Conservation (phyloP, 2,888 invertebrate genomes). For the Nomada fucata region DNA sequence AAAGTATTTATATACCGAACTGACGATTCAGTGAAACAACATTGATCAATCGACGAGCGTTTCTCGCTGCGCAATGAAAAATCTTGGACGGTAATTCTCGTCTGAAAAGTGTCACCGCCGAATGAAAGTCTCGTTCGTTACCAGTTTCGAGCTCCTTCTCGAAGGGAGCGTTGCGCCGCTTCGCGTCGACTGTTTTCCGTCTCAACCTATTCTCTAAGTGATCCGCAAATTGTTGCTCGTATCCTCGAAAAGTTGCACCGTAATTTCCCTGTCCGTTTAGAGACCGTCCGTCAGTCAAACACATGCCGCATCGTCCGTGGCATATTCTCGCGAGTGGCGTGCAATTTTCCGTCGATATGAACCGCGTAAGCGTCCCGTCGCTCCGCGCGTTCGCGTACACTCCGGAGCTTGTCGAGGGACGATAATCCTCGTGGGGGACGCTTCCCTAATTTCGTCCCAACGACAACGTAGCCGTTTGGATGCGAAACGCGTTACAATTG, state of each 20-base stretch:
- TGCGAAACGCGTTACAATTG: constrained; percentile 52
- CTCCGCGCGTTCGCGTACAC: constrained; percentile 4
- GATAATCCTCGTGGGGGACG: constrained; percentile 63
- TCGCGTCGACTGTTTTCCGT: too few relatives aligned
- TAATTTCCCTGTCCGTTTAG: constrained; percentile 5
- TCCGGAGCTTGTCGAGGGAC: constrained; percentile 56
- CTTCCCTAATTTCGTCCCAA: constrained; percentile 57
- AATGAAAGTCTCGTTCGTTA: too few relatives aligned
- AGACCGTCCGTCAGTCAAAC: constrained; percentile 32
- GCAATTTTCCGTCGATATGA: constrained; percentile 59
- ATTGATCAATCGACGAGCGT: background rate
- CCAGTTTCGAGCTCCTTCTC: too few relatives aligned
- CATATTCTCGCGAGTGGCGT: constrained; percentile 29
- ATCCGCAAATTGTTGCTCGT: background rate
- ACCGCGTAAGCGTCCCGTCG: constrained; percentile 26
- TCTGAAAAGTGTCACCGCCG: background rate
- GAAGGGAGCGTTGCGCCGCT: too few relatives aligned
- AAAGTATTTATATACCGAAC: background rate
- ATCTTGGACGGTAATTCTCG: too few relatives aligned
- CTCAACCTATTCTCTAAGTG: too few relatives aligned
- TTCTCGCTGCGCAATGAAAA: background rate
- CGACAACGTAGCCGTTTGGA: constrained; percentile 34
- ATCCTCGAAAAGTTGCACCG: background rate
- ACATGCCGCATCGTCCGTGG: constrained; percentile 36
- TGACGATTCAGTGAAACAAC: background rate